Base-by-base conservation (phyloP, 1,140 invertebrate species). In the Dendroctonus ponderosae region DNA sequence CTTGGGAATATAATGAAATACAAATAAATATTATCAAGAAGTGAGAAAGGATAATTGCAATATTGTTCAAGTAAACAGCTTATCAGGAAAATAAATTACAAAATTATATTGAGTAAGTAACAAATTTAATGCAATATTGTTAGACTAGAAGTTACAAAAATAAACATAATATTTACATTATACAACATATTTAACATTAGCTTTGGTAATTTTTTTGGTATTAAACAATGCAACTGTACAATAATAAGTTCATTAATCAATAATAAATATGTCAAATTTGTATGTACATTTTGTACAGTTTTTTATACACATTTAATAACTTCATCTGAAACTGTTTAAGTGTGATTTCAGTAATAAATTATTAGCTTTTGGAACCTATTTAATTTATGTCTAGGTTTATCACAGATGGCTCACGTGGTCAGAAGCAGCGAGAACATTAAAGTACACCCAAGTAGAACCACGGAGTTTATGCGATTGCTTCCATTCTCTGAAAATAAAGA, bases 91-190 rank as follows among this genome's bases (percentile, higher is more conserved):
- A 26, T 26, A 1, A 26, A 26, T 26, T 5, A 48, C n/a, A 48
- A 12, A 48, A 14, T 48, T 7, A 48, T 12, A 48, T 6, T 48
- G 46, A 48, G 8, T 12, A 5, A 48, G 46, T 48, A 12, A 5
- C 6, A 6, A 12, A 8, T 6, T 48, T 8, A 48, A 26, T 26
- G 26, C 26, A 26, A 26, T 26, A 26, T 26, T 26, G 26, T 26
- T 46, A 46, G 43, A 46, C 43, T 46, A 46, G 43, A 46, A 11
- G 12, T 46, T 46, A 46, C 8, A 46, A 46, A 46, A 46, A 46
- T 46, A 46, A 46, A 46, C 43, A 46, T 26, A 2, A 26, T 46
- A 46, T 46, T 46, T 46, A 46, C 43, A 46, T 46, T 46, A 46
- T 26, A 26, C 1, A 1, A 26, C 26, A 26, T 26, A 26, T 46